Evolutionary conservation across 2,888 invertebrate genomes (phyloP), one percentile per base, ranked within the genome.

Genomic region (Diaprepes abbreviatus): DNA sequence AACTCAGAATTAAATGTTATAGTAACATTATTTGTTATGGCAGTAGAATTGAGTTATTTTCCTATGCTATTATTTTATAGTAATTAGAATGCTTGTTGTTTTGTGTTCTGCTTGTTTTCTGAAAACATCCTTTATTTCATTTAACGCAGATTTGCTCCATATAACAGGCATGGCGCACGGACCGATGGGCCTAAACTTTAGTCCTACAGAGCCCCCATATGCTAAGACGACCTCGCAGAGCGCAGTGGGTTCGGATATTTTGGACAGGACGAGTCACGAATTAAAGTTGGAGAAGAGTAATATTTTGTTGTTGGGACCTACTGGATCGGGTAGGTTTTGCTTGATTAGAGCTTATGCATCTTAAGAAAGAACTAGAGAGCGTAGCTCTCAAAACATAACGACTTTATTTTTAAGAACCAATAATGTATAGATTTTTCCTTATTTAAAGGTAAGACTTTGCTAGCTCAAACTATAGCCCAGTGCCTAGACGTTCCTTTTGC

Each of bases 401-500:
- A n/a, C n/a, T n/a, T n/a, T n/a, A n/a, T n/a, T n/a, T n/a, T n/a
- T n/a, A n/a, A n/a, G n/a, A n/a, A n/a, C n/a, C n/a, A n/a, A n/a
- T n/a, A n/a, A n/a, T n/a, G n/a, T n/a, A n/a, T n/a, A n/a, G n/a
- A n/a, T n/a, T n/a, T n/a, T n/a, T n/a, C n/a, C n/a, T n/a, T n/a
- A n/a, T n/a, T n/a, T 24, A 24, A 4, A 93, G 95, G 97, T 59
- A 99, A 99, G 85, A 99, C 99, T 0, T 87, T 98, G 16, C 86
- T 99, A 73, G 98, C 98, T 5, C 97, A 99, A 86, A 98, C 97
- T 31, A 94, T 99, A 82, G 98, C 99, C 50, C 93, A 94, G 80
- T 98, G 98, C 83, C 87, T 99, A 77, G 98, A 99, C 85, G 98
- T 99, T 73, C 99, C 99, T 64, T 98, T 98, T 87, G 98, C 98